Base-by-base conservation (phyloP, 2,113 vertebrate genomes). In the Theropithecus gelada region DNA sequence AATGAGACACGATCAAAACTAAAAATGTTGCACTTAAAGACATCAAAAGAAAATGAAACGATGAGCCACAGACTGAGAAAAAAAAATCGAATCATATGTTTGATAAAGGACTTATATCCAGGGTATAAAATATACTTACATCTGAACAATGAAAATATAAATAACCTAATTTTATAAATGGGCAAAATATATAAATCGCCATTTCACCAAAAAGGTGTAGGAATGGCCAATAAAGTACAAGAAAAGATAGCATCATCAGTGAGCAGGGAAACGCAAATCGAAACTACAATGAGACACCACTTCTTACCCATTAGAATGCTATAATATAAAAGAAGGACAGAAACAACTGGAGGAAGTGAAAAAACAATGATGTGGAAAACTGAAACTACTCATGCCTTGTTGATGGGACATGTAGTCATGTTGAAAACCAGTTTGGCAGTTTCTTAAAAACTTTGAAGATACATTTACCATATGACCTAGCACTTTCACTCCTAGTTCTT, bases 11-110 rank as follows among this genome's bases (percentile, higher is more conserved):
- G 9, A 23, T 45, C 55, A 80, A 59, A 70, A 85, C 48, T 32
- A 10, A 85, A 95, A 94, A 76, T 55, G 52, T 78, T 78, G 25
- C 64, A 43, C 55, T 83, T 96, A 75, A 76, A 93, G 68, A 80
- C 52, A 27, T 32, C 68, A 78, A 38, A 85, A 70, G 3, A 61
- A 61, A 61, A 61, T 27, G 59, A 61, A 55, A 55, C 0, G 52
- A 55, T 55, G 5, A 55, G 5, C 52, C 52, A 59, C 38, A 88
- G 30, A 38, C 32, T 81, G 32, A 9, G 48, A 38, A 45, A 66
- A 75, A 92, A 59, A 32, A 22, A 57, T 75, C 38, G 38, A 75
- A 92, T 88, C 14, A 35, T 35, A 0, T 66, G 25, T 25, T 38
- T 75, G 17, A 38, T 81, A 83, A 88, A 82, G 43, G 27, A 68